phyloP scores from a whole-genome alignment of 2,888 invertebrate genomes.

The Megamerina dolium region DNA sequence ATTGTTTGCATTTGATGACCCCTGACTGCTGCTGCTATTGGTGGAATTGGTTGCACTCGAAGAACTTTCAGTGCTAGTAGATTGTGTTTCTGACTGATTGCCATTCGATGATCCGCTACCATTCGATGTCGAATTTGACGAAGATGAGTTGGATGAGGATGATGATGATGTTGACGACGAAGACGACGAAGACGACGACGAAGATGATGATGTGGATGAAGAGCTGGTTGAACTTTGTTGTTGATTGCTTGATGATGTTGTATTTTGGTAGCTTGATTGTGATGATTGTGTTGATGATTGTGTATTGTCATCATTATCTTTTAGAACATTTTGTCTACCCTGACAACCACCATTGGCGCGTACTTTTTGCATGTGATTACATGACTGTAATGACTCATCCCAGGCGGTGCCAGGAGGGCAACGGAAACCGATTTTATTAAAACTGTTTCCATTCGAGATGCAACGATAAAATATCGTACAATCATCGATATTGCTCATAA shows the following conservation, averaged over 20 bases:
- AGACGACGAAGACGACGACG: constrained; percentile 20
- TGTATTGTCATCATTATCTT: constrained; percentile 24
- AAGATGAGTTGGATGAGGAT: constrained; percentile 9
- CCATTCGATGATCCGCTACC: constrained; percentile 15
- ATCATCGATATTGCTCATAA: constrained; percentile 61
- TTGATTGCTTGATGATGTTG: constrained; percentile 1
- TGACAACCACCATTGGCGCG: constrained; percentile 55
- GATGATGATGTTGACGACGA: constrained; percentile 14
- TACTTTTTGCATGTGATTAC: constrained; percentile 62
- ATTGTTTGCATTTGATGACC: constrained; percentile 14
- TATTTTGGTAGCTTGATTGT: not conserved
- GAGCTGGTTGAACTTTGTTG: constrained; percentile 18
- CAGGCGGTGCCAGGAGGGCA: constrained; percentile 74
- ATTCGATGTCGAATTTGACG: constrained; percentile 10
- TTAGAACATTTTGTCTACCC: constrained; percentile 18
- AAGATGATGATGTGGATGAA: constrained; percentile 22
- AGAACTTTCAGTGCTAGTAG: constrained; percentile 16
- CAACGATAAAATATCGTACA: constrained; percentile 75
- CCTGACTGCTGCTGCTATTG: constrained; percentile 11
- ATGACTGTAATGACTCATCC: constrained; percentile 63
- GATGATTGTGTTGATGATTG: constrained; percentile 20
- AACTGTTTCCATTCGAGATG: constrained; percentile 59
- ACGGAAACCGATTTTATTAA: constrained; percentile 61
- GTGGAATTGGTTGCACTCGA: constrained; percentile 2
- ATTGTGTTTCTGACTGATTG: constrained; percentile 20